phyloP scores from a whole-genome alignment of 2,888 invertebrate species.

The Oxycera nigricornis region DNA sequence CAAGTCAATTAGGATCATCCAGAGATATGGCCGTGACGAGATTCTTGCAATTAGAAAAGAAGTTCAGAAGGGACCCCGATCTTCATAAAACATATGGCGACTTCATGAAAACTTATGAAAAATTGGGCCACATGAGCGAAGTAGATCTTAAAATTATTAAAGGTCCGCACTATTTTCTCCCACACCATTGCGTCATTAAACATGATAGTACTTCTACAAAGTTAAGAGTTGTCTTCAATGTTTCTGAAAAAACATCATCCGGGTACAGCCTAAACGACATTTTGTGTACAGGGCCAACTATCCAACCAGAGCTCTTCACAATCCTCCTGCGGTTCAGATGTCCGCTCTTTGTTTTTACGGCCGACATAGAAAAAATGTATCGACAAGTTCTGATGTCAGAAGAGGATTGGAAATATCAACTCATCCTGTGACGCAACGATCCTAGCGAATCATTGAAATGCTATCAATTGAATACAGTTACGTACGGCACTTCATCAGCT shows the following conservation, averaged over 20 bases:
- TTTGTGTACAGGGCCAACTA: background rate
- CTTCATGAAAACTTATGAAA: background rate
- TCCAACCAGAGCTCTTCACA: background rate
- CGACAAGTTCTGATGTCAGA: too few relatives aligned
- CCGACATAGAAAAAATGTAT: too few relatives aligned
- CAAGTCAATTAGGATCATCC: background rate
- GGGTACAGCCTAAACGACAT: background rate
- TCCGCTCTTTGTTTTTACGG: background rate
- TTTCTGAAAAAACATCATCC: background rate
- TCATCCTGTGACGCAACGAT: slow-evolving; percentile 58
- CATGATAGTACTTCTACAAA: background rate
- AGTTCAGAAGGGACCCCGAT: background rate
- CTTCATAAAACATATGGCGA: background rate
- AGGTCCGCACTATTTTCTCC: background rate
- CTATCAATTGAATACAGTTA: slow-evolving; percentile 47
- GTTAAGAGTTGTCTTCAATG: background rate
- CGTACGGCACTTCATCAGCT: slow-evolving; percentile 51
- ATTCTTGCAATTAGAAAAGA: background rate
- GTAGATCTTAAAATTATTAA: background rate
- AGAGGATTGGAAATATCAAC: slow-evolving; percentile 48
- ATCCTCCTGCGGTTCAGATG: background rate
- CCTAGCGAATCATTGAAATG: slow-evolving; percentile 56
- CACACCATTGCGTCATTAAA: background rate
- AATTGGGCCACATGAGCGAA: background rate
- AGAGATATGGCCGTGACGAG: background rate